Evolutionary conservation across 1,140 invertebrate genomes (phyloP).

Genomic region (Nymphalis io): DNA sequence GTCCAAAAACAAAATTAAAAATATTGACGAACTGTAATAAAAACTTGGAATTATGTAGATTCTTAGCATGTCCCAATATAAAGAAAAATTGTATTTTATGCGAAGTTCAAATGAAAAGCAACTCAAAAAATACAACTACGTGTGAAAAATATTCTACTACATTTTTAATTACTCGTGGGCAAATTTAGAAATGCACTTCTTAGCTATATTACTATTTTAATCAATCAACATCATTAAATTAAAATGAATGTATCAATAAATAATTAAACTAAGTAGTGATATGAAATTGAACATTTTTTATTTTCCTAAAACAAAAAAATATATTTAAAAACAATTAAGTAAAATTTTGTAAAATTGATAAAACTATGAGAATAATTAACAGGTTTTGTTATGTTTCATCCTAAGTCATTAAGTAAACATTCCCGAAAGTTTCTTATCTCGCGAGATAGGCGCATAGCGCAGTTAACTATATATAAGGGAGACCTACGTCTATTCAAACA

Average conservation of each 20-base stretch:
- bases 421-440: slow-evolving; percentile 70
- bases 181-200: slow-evolving; percentile 41
- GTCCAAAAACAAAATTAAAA: slow-evolving; percentile 42
- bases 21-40: slow-evolving; percentile 55
- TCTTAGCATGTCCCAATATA: slow-evolving; percentile 57
- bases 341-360: neutral
- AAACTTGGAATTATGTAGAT: slow-evolving; percentile 46
- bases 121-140: slow-evolving; percentile 40
- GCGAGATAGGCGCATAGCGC: slow-evolving; percentile 61
- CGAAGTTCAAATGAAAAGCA: slow-evolving; percentile 46
- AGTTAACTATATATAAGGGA: slow-evolving; percentile 61
- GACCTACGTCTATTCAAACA: slow-evolving; percentile 61
- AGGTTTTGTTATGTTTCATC: slow-evolving; percentile 57
- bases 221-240: neutral
- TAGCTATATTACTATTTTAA: neutral
- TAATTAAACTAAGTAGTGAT: too few species aligned
- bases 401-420: slow-evolving; percentile 76
- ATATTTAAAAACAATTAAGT: too few species aligned
- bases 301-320: too few species aligned
- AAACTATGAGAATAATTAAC: slow-evolving; percentile 43
- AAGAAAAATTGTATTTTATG: slow-evolving; percentile 53
- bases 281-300: too few species aligned
- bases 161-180: slow-evolving; percentile 33
- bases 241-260: too few species aligned
- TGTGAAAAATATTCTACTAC: slow-evolving; percentile 47